Conservation (phyloP, 2,888 invertebrate species). For the Drosophila algonquin region DNA sequence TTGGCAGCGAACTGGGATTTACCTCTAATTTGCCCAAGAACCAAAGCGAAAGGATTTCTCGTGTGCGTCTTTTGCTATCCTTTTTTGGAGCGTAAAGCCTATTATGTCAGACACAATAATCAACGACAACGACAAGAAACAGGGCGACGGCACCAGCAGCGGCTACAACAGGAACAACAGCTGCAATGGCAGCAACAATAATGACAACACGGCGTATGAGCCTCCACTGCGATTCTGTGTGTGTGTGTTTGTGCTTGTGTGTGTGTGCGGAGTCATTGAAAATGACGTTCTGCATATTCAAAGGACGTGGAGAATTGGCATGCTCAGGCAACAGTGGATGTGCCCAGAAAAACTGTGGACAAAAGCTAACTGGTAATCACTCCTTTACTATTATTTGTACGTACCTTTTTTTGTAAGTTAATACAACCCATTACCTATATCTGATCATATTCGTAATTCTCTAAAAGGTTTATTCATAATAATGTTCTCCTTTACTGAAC, state of each 20-base stretch:
- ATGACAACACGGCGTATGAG: constrained; percentile 65
- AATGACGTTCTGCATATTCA: constrained; percentile 71
- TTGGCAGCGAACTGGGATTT: constrained; percentile 66
- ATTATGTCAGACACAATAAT: constrained; percentile 80
- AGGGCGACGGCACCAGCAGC: constrained; percentile 46
- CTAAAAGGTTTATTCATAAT: too few relatives aligned
- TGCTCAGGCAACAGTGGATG: neutral
- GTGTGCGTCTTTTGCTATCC: constrained; percentile 39
- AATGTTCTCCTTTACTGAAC: too few relatives aligned
- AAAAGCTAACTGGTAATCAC: neutral
- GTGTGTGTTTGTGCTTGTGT: neutral
- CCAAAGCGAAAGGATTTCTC: constrained; percentile 66
- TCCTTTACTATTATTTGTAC: neutral
- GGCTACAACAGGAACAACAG: constrained; percentile 28
- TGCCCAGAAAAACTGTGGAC: neutral
- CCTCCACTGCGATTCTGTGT: constrained; percentile 40
- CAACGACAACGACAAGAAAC: constrained; percentile 71
- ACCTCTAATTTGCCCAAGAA: constrained; percentile 75
- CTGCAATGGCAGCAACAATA: constrained; percentile 43
- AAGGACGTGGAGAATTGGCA: constrained; percentile 47
- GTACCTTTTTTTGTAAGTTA: too few relatives aligned
- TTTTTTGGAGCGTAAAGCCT: constrained; percentile 78
- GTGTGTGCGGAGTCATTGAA: constrained; percentile 41
- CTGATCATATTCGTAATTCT: too few relatives aligned
- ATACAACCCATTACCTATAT: too few relatives aligned